phyloP scores from a whole-genome alignment of 2,888 invertebrate genomes.

The Tribolium freemani region DNA sequence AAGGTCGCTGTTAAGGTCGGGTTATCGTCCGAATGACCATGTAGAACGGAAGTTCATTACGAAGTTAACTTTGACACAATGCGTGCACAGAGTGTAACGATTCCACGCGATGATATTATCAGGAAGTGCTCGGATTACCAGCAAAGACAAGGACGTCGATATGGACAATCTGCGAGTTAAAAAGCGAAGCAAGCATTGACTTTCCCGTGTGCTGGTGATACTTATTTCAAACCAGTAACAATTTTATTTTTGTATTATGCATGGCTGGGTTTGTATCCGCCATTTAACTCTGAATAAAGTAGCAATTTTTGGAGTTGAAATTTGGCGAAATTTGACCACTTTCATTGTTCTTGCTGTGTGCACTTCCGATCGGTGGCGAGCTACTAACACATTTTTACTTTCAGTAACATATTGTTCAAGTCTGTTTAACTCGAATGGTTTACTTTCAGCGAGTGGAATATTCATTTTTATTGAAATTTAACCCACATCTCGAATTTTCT shows the following conservation, averaged over 20 bases:
- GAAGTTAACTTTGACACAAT: slow-evolving; percentile 40
- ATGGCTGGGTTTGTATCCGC: neutral
- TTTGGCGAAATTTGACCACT: neutral
- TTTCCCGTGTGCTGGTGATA: slow-evolving; percentile 12
- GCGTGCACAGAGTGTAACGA: slow-evolving; percentile 48
- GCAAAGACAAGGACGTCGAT: slow-evolving; percentile 23
- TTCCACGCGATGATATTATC: slow-evolving; percentile 27
- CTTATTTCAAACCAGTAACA: neutral
- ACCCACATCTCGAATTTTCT: too few species aligned
- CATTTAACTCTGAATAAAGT: neutral
- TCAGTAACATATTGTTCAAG: slow-evolving; percentile 21
- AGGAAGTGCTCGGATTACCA: slow-evolving; percentile 33
- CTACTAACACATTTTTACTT: slow-evolving; percentile 36
- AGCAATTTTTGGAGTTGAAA: neutral
- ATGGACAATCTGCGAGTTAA: slow-evolving; percentile 10
- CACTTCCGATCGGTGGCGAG: neutral
- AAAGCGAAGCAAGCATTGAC: slow-evolving; percentile 15
- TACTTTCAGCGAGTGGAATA: slow-evolving; percentile 16
- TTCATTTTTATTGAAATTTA: slow-evolving; percentile 9
- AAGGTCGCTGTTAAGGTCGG: slow-evolving; percentile 48
- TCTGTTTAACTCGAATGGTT: slow-evolving; percentile 16
- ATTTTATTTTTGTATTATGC: slow-evolving; percentile 1
- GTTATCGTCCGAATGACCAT: slow-evolving; percentile 46
- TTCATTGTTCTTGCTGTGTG: neutral
- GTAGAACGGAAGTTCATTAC: slow-evolving; percentile 49